Conservation (phyloP, 35 echinoderm and acorn worm genomes). For the Apostichopus parvimensis region DNA sequence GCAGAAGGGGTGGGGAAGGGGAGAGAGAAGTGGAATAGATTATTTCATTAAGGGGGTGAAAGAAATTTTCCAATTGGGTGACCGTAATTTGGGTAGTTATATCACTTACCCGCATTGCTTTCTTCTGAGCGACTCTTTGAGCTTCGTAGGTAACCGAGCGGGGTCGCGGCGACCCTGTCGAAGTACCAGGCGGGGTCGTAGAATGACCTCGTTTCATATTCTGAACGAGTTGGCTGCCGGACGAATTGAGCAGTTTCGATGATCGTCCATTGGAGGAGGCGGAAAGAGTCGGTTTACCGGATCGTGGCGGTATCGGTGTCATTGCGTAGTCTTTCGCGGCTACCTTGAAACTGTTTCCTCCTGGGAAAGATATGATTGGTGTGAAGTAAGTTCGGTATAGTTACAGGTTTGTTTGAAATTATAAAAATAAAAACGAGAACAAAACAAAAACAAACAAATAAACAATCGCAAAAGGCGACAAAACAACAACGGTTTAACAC, state of each 20-base stretch:
- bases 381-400: neutral
- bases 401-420: neutral
- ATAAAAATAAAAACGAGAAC: neutral
- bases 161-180: neutral
- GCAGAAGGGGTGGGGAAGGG: neutral
- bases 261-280: neutral
- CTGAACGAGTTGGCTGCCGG: neutral
- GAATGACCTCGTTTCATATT: neutral
- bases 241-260: neutral
- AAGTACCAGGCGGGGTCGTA: neutral
- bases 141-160: neutral
- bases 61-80: too few relatives aligned
- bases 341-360: neutral
- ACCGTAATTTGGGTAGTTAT: neutral
- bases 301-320: neutral
- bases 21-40: neutral
- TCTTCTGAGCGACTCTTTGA: neutral
- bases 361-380: neutral
- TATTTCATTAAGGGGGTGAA: too few relatives aligned
- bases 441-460: neutral
- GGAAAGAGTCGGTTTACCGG: neutral
- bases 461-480: neutral
- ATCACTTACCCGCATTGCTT: neutral
- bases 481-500: too few relatives aligned
- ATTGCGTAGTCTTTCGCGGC: neutral